Conservation (phyloP, 2,888 invertebrate species). For the Tachina grossa region DNA sequence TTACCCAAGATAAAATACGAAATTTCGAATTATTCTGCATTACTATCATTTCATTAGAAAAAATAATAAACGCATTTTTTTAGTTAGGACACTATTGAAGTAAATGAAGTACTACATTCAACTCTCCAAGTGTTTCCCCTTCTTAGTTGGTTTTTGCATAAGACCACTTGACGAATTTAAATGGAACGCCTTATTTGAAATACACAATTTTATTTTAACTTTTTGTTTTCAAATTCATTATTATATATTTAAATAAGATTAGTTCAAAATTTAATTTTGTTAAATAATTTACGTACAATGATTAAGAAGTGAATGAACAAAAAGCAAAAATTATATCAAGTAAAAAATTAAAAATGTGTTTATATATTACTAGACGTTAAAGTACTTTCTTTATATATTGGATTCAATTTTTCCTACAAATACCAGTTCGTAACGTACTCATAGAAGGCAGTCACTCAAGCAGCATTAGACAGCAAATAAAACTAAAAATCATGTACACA, state of each 20-base stretch:
- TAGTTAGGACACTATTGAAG: too few species aligned
- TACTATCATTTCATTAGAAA: too few species aligned
- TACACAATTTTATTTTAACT: slow-evolving; percentile 61
- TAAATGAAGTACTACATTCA: too few species aligned
- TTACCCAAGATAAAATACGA: too few species aligned
- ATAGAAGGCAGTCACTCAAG: slow-evolving; percentile 22
- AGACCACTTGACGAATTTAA: not conserved
- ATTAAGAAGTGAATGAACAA: slow-evolving; percentile 31
- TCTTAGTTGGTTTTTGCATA: not conserved
- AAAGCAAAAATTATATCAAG: slow-evolving; percentile 28
- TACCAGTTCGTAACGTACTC: slow-evolving; percentile 31
- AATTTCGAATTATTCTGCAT: too few species aligned
- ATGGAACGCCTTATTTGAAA: slow-evolving; percentile 11
- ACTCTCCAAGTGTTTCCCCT: too few species aligned
- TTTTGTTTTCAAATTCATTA: slow-evolving; percentile 38
- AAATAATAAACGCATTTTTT: too few species aligned
- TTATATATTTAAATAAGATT: slow-evolving; percentile 48
- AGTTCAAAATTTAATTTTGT: slow-evolving; percentile 47
- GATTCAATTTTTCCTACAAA: not conserved
- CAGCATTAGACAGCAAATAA: slow-evolving; percentile 11
- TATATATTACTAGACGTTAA: slow-evolving; percentile 10
- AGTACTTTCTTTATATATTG: slow-evolving; percentile 5
- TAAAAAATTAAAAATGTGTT: slow-evolving; percentile 22
- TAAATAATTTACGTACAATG: slow-evolving; percentile 49
- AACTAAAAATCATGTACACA: slow-evolving; percentile 17